These are phyloP conservation scores for Penelope pileata DNA, from an alignment of 2,113 vertebrate species.

Conservation along the genomic window DNA sequence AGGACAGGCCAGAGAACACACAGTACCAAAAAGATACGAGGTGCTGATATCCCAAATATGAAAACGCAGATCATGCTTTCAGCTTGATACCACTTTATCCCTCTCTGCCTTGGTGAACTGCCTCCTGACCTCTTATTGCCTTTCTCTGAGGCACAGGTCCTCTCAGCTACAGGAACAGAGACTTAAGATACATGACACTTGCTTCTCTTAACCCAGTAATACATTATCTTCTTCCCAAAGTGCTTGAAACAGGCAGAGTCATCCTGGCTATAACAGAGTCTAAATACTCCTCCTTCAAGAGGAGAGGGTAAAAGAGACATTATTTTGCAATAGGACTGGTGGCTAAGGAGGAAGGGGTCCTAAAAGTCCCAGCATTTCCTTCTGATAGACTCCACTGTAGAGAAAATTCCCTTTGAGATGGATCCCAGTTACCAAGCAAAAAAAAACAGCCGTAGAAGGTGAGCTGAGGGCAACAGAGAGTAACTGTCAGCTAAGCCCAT, in stretches of 20 bases:
- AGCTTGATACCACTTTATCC: background rate
- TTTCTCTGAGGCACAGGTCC: background rate
- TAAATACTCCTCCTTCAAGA: background rate
- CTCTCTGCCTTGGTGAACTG: background rate
- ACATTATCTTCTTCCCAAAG: background rate
- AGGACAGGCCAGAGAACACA: background rate
- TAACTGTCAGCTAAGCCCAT: background rate
- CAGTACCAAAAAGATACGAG: rapidly evolving
- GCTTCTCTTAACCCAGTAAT: background rate
- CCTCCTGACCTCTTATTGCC: background rate
- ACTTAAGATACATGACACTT: background rate
- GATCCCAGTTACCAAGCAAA: background rate
- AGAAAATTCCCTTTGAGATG: background rate
- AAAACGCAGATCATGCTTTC: background rate
- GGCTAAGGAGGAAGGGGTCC: background rate
- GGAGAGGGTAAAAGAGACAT: background rate
- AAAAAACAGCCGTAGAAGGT: background rate
- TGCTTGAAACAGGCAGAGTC: background rate
- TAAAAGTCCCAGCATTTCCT: background rate
- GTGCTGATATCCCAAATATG: background rate
- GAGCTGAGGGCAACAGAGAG: background rate
- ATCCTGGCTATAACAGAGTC: background rate
- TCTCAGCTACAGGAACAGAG: background rate
- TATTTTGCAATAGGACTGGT: background rate
- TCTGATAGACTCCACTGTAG: background rate